Conservation (phyloP, 2,797 vertebrate species). For the Champsocephalus gunnari region DNA sequence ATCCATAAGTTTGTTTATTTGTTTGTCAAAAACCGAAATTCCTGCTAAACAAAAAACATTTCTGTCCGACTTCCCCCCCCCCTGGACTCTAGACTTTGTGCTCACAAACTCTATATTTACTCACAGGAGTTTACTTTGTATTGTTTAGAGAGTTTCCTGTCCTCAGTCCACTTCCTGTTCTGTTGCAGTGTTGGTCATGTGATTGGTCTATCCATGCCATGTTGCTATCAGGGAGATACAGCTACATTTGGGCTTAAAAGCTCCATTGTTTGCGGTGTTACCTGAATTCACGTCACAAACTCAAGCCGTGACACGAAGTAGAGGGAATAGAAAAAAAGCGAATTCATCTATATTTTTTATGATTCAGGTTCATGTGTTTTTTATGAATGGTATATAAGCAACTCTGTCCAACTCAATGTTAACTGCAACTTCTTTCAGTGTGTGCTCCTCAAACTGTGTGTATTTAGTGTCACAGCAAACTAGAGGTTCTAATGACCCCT, state of each 20-base stretch:
- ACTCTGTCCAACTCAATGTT: slow-evolving; percentile 11
- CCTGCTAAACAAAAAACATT: background rate
- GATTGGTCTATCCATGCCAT: slow-evolving; percentile 23
- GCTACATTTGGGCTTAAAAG: slow-evolving; percentile 41
- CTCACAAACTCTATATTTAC: slow-evolving; percentile 71
- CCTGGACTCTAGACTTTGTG: slow-evolving; percentile 28
- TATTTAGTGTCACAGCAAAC: slow-evolving; percentile 61
- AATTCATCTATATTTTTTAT: background rate
- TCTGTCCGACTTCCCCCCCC: background rate
- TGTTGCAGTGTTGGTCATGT: slow-evolving; percentile 27
- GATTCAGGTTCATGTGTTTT: slow-evolving; percentile 1
- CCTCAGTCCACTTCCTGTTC: slow-evolving; percentile 74
- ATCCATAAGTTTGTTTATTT: background rate
- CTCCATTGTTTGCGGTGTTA: slow-evolving; percentile 51
- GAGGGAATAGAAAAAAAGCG: background rate
- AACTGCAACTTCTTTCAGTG: slow-evolving; percentile 23
- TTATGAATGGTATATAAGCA: slow-evolving; percentile 12
- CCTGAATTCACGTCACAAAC: slow-evolving; percentile 2
- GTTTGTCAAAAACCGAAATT: slow-evolving; percentile 26
- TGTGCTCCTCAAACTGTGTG: slow-evolving; percentile 41
- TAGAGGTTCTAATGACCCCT: slow-evolving; percentile 55
- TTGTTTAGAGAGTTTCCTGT: slow-evolving; percentile 81
- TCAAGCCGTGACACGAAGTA: slow-evolving; percentile 27
- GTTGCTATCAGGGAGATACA: slow-evolving; percentile 2
- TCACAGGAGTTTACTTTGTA: slow-evolving; percentile 71